These are phyloP conservation scores for Standfussiana lucernea DNA, from an alignment of 2,888 invertebrate species.

Conservation along the genomic window DNA sequence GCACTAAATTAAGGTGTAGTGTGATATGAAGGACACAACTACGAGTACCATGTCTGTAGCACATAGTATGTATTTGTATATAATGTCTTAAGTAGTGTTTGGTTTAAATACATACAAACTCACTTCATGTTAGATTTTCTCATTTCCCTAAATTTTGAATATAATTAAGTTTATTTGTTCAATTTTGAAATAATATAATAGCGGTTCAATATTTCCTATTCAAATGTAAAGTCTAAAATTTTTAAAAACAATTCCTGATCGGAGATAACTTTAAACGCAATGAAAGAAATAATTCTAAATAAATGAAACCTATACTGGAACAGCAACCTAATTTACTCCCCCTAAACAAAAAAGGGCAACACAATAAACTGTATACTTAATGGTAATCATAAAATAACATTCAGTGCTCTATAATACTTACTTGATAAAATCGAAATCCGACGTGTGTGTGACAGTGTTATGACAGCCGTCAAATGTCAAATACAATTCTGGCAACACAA, in stretches of 20 bases:
- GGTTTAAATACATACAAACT: not conserved
- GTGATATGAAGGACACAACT: not conserved
- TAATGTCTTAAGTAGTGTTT: not conserved
- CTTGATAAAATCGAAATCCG: slow-evolving; percentile 65
- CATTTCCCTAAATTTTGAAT: not conserved
- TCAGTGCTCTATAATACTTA: slow-evolving; percentile 56
- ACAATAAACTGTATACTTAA: slow-evolving; percentile 44
- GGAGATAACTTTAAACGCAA: not conserved
- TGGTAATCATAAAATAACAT: slow-evolving; percentile 59
- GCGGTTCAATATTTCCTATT: too few species aligned
- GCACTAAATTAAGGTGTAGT: not conserved
- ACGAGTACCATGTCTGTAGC: not conserved
- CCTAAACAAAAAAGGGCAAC: slow-evolving; percentile 23
- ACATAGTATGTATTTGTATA: not conserved
- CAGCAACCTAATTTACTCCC: slow-evolving; percentile 36
- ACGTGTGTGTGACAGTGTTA: slow-evolving; percentile 65
- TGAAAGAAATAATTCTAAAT: not conserved
- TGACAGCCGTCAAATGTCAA: slow-evolving; percentile 66
- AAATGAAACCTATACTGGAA: not conserved
- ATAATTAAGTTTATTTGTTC: too few species aligned
- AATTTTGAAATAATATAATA: not conserved
- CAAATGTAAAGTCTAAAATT: not conserved
- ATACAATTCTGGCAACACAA: slow-evolving; percentile 58
- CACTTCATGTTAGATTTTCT: too few species aligned
- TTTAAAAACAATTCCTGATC: not conserved